Base-by-base conservation (phyloP, 2,113 vertebrate species). In the Uria aalge region DNA sequence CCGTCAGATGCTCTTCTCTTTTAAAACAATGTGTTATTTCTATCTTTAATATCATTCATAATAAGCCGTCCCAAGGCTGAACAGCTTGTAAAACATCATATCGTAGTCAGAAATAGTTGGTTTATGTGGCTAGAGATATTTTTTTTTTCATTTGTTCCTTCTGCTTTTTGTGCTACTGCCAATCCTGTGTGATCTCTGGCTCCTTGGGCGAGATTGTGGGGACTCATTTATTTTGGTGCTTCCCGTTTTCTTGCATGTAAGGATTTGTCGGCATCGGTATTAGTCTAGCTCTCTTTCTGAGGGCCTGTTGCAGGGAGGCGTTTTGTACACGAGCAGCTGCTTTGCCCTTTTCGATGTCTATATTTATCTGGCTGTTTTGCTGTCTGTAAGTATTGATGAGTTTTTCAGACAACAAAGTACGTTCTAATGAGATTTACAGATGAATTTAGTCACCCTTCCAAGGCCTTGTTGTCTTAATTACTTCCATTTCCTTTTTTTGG, bases 181-280 rank as follows among this genome's bases (percentile, higher is more conserved):
- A 63, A 1, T 41, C 15, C 40, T 91, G 76, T 71, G 36, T 81
- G 34, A 34, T 88, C 73, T 50, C 6, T 5, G 72, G 52, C n/a
- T 96, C 40, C 36, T 77, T 22, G n/a, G 74, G 34, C 18, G 0
- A 20, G 38, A 30, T 18, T 45, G 64, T 21, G 45, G 60, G 73
- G 22, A 11, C 22, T 79, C 15, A 4, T 64, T 95, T 93, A 85
- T 95, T 95, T 91, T 93, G 74, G 85, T 96, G 62, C 90, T 96
- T 95, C 94, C 91, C 32, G 1, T 88, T 96, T 88, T 36, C 81
- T 62, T 90, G 71, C 57, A 32, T 8, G 17, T 10, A 43, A 18
- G 66, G 59, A 48, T 72, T 71, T 72, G 41, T 52, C 14, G 20
- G 85, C 92, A 53, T 92, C 74, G 2, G 47, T 76, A 73, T 96